Base-by-base conservation (phyloP, 2,113 vertebrate species). In the Nansenia antarctica region DNA sequence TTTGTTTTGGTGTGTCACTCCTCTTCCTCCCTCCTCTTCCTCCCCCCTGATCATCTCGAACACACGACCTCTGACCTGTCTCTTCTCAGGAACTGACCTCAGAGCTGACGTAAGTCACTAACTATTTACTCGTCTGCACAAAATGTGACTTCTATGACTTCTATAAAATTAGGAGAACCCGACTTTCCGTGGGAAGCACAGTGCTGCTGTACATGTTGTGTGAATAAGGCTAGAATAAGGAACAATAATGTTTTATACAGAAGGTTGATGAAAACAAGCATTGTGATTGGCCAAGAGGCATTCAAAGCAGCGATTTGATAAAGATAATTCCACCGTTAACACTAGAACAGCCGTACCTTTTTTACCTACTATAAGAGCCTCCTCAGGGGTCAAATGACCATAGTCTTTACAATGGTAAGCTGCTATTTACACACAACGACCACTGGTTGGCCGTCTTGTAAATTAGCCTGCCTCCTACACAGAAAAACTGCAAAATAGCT, bases 121-220 rank as follows among this genome's bases (percentile, higher is more conserved):
- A 59, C 70, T 20, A 61, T 11, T 57, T 69, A 80, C 71, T 80
- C 81, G 6, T 49, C 14, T 49, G 45, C 63, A 73, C 55, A 78
- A 53, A 67, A 74, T 73, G 54, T 74, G 64, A 82, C 71, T 83
- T 45, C 45, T 60, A 20, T 49, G 63, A 29, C 52, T 34, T 27
- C 24, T 64, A 79, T 84, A 76, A 84, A 81, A 85, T 76, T 49
- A 20, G 22, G 47, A 1, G 7, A 64, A 78, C 5, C 1, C 45
- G 42, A 64, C 5, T 54, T 37, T 60, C 24, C 62, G 59, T 74
- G 72, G 77, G 69, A 85, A 82, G 53, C 20, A 18, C 15, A 76
- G 52, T 68, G 53, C 11, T 20, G 3, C 2, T 22, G 8, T 11
- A 12, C 6, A 34, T 9, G 22, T 20, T 1, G 2, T 30, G 18